Percentiles rank a stretch among this genome's conserved stretches.
These are phyloP conservation scores for Asarcornis scutulata DNA, from an alignment of 2,113 vertebrate species.

Conservation along the genomic window DNA sequence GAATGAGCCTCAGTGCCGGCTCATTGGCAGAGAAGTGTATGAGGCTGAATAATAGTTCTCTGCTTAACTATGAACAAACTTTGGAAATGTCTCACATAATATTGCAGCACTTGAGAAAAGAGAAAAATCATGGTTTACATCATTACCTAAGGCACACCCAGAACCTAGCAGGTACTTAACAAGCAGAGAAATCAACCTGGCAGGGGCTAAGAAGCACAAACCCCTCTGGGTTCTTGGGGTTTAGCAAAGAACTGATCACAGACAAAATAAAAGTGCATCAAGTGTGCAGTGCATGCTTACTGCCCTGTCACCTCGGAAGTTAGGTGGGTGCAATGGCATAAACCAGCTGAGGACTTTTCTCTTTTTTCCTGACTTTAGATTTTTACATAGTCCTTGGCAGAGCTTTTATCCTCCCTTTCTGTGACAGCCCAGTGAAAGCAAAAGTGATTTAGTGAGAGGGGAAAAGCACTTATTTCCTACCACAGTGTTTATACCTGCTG, in stretches of 20 bases:
- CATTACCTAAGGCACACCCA: background rate
- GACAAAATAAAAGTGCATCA: background rate
- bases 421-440: background rate
- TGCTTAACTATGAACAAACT: background rate
- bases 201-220: background rate
- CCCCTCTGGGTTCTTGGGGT: background rate
- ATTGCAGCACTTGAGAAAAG: background rate
- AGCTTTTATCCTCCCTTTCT: background rate
- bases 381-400: background rate
- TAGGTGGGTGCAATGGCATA: background rate
- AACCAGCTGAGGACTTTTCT: background rate
- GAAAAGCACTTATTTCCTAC: slow-evolving; percentile 49
- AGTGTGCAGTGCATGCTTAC: background rate
- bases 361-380: background rate
- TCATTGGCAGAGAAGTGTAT: background rate
- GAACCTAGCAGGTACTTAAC: background rate
- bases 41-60: background rate
- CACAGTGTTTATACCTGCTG: background rate
- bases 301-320: background rate
- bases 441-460: slow-evolving; percentile 43
- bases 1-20: background rate
- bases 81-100: background rate
- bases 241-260: fast-evolving
- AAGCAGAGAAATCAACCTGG: background rate
- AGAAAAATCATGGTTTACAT: background rate